Base-by-base conservation (phyloP, 2,113 vertebrate genomes). In the Platysteira castanea region DNA sequence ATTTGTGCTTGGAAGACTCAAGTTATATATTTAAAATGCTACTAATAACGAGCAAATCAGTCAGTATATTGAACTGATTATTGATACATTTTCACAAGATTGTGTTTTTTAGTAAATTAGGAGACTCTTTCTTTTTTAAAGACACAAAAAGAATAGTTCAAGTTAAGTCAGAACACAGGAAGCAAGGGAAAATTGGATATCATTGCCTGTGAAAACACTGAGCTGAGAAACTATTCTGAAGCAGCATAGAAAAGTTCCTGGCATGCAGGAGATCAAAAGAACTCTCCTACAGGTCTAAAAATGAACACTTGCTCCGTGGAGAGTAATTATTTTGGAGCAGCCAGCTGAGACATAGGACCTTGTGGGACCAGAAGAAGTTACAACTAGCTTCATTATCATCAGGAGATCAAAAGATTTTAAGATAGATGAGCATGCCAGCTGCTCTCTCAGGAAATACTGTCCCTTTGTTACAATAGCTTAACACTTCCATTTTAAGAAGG, bases 371-470 rank as follows among this genome's bases (percentile, higher is more conserved):
- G 60, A 85, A 91, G 47, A 87, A 78, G 71, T 78, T 95, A 89
- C 59, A 90, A 35, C 46, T 80, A 63, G 35, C 64, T 93, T 97
- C 86, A 84, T 93, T 95, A 96, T 68, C 35, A 89, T 91, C 73
- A 89, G 52, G 39, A 90, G 73, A 93, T 96, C 73, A 95, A 93
- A 97, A 94, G 94, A 81, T 90, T 95, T 95, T 94, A 94, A 88
- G 85, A 61, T 39, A 93, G 70, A 90, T 67, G 86, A 81, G 39
- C 33, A 60, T 46, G n/a, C 21, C 46, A 86, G 76, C 71, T 92
- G 50, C 54, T 92, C 21, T 80, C 89, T 77, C 44, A 93, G 83
- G 68, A 81, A 89, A 80, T 50, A 28, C 44, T 53, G 42, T 90
- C 57, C 24, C 56, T 93, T 89, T 56, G 35, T 89, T 75, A 84